phyloP scores from a whole-genome alignment of 1,140 invertebrate species.

The Oreohelix idahoensis region DNA sequence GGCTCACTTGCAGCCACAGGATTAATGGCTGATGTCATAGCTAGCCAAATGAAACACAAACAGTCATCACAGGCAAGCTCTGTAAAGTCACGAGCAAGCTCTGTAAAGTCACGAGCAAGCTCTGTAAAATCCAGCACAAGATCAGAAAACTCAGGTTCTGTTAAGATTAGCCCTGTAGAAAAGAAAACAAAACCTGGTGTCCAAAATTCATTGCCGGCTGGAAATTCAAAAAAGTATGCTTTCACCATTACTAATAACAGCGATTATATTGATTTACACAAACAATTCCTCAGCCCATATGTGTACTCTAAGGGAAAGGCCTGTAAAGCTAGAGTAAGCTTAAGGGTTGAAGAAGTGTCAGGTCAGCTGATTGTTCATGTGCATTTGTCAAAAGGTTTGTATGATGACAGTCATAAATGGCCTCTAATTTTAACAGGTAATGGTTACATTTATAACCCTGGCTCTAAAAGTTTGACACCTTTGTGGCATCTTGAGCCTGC shows the following conservation, averaged over 20 bases:
- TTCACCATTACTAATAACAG: background rate
- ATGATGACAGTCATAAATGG: background rate
- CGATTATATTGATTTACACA: background rate
- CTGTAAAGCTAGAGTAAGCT: background rate
- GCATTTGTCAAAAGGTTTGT: background rate
- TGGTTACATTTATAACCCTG: background rate
- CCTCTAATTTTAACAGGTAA: background rate
- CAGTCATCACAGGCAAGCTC: background rate
- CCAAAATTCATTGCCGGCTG: background rate
- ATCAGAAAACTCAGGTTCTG: background rate
- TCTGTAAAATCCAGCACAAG: background rate
- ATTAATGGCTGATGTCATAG: background rate
- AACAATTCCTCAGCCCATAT: background rate
- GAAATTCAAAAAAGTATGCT: background rate
- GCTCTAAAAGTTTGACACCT: background rate
- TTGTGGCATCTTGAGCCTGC: background rate
- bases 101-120: too few species aligned
- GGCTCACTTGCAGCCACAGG: background rate
- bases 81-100: too few species aligned
- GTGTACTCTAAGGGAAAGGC: background rate
- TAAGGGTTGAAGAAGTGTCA: background rate
- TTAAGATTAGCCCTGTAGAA: background rate
- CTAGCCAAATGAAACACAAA: background rate
- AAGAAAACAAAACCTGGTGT: background rate
- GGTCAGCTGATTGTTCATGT: background rate